Base-by-base conservation (phyloP, 2,113 vertebrate species). In the Pteropus alecto region DNA sequence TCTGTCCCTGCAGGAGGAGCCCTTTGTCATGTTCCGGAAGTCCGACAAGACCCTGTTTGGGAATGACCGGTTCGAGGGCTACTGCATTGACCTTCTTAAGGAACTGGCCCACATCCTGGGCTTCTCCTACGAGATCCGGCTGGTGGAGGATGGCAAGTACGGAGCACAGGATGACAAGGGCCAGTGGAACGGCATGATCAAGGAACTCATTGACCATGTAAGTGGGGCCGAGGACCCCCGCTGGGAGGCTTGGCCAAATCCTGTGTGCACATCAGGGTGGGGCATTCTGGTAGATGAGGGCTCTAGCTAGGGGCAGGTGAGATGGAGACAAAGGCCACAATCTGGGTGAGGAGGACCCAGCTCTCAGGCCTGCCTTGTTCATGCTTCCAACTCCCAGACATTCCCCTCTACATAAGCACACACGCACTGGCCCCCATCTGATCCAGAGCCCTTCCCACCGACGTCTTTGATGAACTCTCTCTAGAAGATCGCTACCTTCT, bases 111-210 rank as follows among this genome's bases (percentile, higher is more conserved):
- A 98, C 97, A 99, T 99, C 98, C 98, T 99, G 97, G 99, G 99
- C 97, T 99, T 99, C 98, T 98, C 98, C 78, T 99, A 99, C 0
- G 99, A 99, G 98, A 99, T 99, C 98, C 99, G 99, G 0, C 98
- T 99, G 97, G 99, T 99, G 97, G 99, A 99, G 19, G 99, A 99
- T 0, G 99, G 99, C 61, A 99, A 99, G 68, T 99, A 99, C 0
- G 99, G 99, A 77, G 99, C 99, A 0, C 99, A 99, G 98, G 99
- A 99, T 0, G 99, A 99, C 97, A 99, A 99, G 98, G 99, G 99
- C 94, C 99, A 99, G 98, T 99, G 99, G 99, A 99, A 99, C 2
- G 99, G 99, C 81, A 99, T 99, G 99, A 99, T 99, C 97, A 99
- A 99, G 96, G 99, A 99, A 96, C 99, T 99, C 89, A 99, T 99